phyloP scores from a whole-genome alignment of 2,888 invertebrate genomes.

The Oegoconia quadripuncta region DNA sequence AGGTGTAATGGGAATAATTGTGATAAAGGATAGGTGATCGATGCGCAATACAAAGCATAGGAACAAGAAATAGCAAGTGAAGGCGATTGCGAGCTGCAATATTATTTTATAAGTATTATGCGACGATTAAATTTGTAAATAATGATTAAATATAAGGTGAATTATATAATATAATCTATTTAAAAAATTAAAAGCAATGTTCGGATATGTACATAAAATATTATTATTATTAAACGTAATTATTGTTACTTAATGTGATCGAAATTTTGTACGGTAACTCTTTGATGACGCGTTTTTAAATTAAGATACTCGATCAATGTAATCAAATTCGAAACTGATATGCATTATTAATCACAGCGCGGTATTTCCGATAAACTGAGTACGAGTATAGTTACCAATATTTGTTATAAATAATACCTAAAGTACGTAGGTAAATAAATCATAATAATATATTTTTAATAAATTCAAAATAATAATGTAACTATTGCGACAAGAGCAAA shows the following conservation, averaged over 20 bases:
- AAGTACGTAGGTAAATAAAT: conserved; percentile 9
- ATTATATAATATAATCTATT: conserved; percentile 32
- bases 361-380: conserved; percentile 30
- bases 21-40: background rate
- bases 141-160: conserved; percentile 32
- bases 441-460: conserved; percentile 7
- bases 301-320: conserved; percentile 13
- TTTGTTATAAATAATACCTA: conserved; percentile 25
- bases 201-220: conserved; percentile 66
- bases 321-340: conserved; percentile 2
- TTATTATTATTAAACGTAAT: conserved; percentile 44
- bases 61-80: conserved; percentile 28
- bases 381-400: conserved; percentile 42
- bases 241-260: conserved; percentile 71
- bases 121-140: conserved; percentile 56
- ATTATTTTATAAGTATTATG: conserved; percentile 69
- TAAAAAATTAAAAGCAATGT: conserved; percentile 62
- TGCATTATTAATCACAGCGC: conserved; percentile 18
- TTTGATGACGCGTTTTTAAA: conserved; percentile 38
- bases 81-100: conserved; percentile 71
- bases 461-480: conserved; percentile 5
- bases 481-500: conserved; percentile 5
- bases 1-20: background rate
- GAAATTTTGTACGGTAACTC: conserved; percentile 55
- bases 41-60: background rate